phyloP scores from a whole-genome alignment of 2,113 vertebrate species.

The Bos javanicus region DNA sequence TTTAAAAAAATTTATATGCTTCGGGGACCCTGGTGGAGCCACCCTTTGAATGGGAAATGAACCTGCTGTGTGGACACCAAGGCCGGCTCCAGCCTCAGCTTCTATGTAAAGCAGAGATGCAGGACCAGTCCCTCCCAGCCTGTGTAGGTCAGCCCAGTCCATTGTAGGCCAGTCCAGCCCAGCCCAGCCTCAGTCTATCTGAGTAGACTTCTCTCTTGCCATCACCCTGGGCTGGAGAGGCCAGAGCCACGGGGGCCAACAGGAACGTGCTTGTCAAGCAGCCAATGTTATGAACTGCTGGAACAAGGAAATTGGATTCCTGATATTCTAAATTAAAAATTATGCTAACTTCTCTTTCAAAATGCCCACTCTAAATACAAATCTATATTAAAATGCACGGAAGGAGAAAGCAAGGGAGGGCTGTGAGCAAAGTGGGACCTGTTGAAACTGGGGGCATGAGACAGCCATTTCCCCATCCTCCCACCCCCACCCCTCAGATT shows the following conservation, averaged over 20 bases:
- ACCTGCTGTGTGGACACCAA: background rate
- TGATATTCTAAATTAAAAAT: constrained; percentile 45
- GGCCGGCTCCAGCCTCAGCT: background rate
- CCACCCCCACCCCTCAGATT: background rate
- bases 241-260: background rate
- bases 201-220: background rate
- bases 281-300: background rate
- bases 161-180: accelerated
- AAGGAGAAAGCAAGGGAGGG: background rate
- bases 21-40: background rate
- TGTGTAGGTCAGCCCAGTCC: background rate
- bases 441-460: accelerated
- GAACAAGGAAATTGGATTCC: constrained; percentile 11
- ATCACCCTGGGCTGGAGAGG: too few species aligned
- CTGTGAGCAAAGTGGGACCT: background rate
- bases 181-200: background rate
- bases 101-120: accelerated
- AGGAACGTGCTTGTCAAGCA: background rate
- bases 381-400: background rate
- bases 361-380: background rate
- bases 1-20: background rate
- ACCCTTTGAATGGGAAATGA: too few species aligned
- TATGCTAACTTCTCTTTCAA: constrained; percentile 1
- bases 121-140: background rate
- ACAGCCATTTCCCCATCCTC: background rate